Percentiles rank a stretch among this genome's conserved stretches.
Evolutionary conservation across 35 echinoderm and acorn worm genomes (phyloP).

Genomic region (Ophiothrix spiculata): DNA sequence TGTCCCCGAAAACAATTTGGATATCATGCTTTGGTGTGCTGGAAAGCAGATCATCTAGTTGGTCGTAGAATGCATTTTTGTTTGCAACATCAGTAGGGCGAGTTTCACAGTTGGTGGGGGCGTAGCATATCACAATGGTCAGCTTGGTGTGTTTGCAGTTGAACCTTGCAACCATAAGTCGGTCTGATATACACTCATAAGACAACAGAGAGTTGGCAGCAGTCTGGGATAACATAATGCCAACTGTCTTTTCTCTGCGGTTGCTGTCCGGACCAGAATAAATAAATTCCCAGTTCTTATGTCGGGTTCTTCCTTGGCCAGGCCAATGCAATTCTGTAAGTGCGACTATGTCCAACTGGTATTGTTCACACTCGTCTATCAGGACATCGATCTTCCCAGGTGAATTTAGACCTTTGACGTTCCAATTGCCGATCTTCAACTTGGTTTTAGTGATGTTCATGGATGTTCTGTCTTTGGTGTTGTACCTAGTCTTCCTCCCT

Average conservation of each 20-base stretch:
- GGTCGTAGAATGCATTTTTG: too few relatives aligned
- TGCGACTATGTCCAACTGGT: background rate
- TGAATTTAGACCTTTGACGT: constrained; percentile 12
- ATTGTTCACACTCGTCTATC: background rate
- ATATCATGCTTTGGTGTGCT: too few relatives aligned
- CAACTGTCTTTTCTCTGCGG: background rate
- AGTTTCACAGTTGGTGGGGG: too few relatives aligned
- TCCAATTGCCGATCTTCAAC: background rate
- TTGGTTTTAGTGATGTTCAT: constrained; percentile 6
- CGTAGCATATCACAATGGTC: too few relatives aligned
- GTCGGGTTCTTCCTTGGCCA: background rate
- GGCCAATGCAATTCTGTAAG: background rate
- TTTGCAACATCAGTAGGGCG: too few relatives aligned
- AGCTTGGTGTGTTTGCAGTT: too few relatives aligned
- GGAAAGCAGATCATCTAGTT: too few relatives aligned
- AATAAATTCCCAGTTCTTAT: background rate
- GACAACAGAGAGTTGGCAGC: background rate
- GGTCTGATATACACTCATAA: background rate
- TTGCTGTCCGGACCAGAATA: background rate
- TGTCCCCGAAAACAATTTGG: too few relatives aligned
- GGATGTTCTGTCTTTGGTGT: background rate
- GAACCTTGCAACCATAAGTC: background rate
- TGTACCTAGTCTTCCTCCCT: background rate
- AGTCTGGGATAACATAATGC: background rate
- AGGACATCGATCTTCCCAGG: constrained; percentile 19